phyloP scores from a whole-genome alignment of 2,113 vertebrate species.

The Crotalus helleri region DNA sequence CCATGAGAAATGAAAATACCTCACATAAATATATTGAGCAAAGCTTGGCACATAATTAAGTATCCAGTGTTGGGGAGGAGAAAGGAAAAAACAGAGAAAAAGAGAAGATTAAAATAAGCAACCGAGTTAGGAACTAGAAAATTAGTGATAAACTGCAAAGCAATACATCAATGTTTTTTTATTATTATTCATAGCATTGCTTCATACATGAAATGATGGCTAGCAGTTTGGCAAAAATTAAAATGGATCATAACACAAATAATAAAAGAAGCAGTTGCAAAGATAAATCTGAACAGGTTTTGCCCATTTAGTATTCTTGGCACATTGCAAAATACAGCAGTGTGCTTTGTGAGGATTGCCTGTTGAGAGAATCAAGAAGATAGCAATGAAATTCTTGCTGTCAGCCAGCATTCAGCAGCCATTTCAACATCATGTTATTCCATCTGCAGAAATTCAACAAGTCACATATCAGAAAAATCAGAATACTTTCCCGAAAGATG shows the following conservation, averaged over 20 bases:
- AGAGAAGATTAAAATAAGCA: not conserved
- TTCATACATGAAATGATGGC: not conserved
- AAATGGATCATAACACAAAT: not conserved
- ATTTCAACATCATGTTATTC: not conserved
- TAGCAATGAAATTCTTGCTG: not conserved
- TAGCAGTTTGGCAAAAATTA: not conserved
- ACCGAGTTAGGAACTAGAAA: not conserved
- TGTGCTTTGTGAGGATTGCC: not conserved
- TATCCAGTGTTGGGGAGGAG: not conserved
- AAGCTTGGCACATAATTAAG: not conserved
- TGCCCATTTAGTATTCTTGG: not conserved
- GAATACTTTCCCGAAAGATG: not conserved
- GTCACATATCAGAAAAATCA: not conserved
- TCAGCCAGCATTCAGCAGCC: not conserved
- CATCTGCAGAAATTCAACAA: not conserved
- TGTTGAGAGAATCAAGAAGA: not conserved
- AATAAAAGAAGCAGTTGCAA: not conserved
- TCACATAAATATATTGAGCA: not conserved
- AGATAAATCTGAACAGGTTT: not conserved
- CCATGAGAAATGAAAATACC: not conserved
- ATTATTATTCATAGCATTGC: no score
- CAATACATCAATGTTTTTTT: not conserved
- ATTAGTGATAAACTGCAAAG: not conserved
- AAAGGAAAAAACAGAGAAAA: not conserved
- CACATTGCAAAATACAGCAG: not conserved